These are phyloP conservation scores for Conus ventricosus DNA, from an alignment of 1,140 invertebrate genomes.

Conservation along the genomic window DNA sequence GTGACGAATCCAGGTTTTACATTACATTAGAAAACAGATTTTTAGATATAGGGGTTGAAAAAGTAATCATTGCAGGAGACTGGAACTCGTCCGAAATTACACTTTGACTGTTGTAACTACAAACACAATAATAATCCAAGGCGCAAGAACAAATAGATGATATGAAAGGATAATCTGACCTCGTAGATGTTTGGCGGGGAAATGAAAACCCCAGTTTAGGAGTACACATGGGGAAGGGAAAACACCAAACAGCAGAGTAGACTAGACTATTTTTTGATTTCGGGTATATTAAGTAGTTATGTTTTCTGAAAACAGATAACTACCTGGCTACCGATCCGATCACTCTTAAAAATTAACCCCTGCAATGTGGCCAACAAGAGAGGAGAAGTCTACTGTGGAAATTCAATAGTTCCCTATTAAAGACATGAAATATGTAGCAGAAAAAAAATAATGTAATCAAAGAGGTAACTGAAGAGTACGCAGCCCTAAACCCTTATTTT, in stretches of 20 bases:
- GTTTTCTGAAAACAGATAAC: not conserved
- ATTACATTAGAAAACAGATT: too few relatives aligned
- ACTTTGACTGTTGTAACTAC: not conserved
- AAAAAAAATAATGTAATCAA: too few relatives aligned
- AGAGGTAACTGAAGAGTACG: too few relatives aligned
- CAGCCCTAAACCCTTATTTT: too few relatives aligned
- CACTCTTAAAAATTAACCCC: too few relatives aligned
- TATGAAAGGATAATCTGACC: not conserved
- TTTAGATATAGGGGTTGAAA: too few relatives aligned
- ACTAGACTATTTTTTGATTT: not conserved
- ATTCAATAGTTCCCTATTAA: too few relatives aligned
- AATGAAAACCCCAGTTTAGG: not conserved
- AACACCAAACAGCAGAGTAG: not conserved
- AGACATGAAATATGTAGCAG: not conserved
- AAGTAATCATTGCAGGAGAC: not conserved
- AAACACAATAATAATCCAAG: not conserved
- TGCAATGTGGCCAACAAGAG: too few relatives aligned
- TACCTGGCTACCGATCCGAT: too few relatives aligned
- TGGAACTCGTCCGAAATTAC: not conserved
- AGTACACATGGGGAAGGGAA: not conserved
- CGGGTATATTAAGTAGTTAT: not conserved
- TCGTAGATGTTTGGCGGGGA: not conserved
- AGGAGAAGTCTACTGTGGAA: too few relatives aligned
- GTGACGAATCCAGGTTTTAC: too few relatives aligned
- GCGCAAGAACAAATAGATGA: not conserved